Evolutionary conservation across 2,113 vertebrate genomes (phyloP).

Genomic region (Meles meles): DNA sequence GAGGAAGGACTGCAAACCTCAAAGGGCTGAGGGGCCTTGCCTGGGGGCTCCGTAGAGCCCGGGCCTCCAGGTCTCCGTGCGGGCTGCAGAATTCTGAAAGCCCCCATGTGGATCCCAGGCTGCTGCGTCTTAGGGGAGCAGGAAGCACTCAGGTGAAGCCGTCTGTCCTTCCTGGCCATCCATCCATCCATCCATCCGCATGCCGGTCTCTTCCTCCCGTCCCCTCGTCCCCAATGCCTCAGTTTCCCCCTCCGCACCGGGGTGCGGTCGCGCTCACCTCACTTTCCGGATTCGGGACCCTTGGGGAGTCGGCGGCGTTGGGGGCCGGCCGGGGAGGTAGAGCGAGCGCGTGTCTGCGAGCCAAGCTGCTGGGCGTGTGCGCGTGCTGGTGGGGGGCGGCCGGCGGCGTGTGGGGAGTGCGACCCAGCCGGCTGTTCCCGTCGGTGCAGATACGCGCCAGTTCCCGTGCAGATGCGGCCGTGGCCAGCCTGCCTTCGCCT

Average conservation of each 20-base stretch:
- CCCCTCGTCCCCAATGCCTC: constrained; percentile 31
- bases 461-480: constrained; percentile 28
- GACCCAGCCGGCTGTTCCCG: constrained; percentile 16
- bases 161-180: neutral
- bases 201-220: neutral
- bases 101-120: neutral
- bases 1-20: neutral
- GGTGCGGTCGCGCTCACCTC: constrained; percentile 69
- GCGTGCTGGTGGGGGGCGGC: constrained; percentile 2
- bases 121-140: neutral
- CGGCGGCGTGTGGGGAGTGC: neutral
- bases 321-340: constrained; percentile 41
- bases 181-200: neutral
- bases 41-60: neutral
- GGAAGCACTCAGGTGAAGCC: neutral
- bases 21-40: neutral
- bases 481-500: neutral
- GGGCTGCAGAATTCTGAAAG: neutral
- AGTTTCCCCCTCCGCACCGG: constrained; percentile 53
- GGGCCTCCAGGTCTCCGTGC: neutral
- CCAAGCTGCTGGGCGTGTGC: constrained; percentile 40
- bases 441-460: constrained; percentile 14
- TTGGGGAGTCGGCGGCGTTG: constrained; percentile 26
- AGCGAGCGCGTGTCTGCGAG: constrained; percentile 50
- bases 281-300: constrained; percentile 64